These are phyloP conservation scores for Achatina immaculata DNA, from an alignment of 1,140 invertebrate genomes.

Conservation along the genomic window DNA sequence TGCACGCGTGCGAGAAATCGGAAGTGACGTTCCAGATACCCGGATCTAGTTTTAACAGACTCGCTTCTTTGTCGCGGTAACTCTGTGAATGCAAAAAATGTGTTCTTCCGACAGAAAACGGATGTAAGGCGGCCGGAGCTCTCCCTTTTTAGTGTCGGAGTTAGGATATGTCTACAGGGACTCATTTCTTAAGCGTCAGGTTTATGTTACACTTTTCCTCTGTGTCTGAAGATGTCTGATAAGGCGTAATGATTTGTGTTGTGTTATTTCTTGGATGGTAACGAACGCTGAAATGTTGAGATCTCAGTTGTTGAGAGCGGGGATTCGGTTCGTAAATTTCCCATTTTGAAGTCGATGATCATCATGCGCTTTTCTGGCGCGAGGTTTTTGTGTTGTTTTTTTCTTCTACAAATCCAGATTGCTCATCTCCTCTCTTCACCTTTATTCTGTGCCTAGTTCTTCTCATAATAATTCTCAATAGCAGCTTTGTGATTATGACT, in stretches of 20 bases:
- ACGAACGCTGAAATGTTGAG: neutral
- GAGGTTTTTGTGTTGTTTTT: no score
- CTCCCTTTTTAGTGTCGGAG: neutral
- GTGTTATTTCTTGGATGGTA: neutral
- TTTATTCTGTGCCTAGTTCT: no score
- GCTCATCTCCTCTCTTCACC: no score
- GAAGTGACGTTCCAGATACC: slow-evolving; percentile 15
- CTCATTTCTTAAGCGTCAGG: neutral
- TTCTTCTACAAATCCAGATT: no score
- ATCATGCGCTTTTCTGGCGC: no score
- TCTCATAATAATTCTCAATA: no score
- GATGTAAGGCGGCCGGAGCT: neutral
- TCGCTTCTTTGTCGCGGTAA: neutral
- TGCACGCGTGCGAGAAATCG: slow-evolving; percentile 8
- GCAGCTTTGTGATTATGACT: no score
- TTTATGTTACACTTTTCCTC: neutral
- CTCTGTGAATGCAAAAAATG: neutral
- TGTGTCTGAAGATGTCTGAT: neutral
- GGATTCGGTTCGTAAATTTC: neutral
- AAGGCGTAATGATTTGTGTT: neutral
- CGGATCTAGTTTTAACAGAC: neutral
- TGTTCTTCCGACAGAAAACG: neutral
- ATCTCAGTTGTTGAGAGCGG: neutral
- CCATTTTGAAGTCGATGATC: no score
- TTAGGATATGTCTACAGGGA: neutral